Percentiles rank a stretch among this genome's conserved stretches.
phyloP scores from a whole-genome alignment of 2,888 invertebrate species.

The Dolomedes plantarius region DNA sequence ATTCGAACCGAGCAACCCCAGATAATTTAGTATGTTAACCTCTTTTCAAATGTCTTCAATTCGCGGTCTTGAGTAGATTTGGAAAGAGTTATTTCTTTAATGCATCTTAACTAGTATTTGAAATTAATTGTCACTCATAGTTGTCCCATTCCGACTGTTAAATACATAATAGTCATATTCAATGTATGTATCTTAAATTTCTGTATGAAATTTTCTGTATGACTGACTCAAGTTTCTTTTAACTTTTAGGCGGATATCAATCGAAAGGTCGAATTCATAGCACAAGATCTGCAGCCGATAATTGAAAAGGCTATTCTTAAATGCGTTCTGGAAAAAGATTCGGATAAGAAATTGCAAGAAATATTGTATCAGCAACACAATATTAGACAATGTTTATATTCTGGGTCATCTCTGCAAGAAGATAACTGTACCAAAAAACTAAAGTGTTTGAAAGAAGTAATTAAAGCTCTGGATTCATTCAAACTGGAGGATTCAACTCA shows the following conservation, averaged over 20 bases:
- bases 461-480: background rate
- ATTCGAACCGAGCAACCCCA: no score
- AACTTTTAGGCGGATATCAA: constrained; percentile 82
- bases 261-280: constrained; percentile 84
- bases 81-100: no score
- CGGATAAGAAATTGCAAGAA: background rate
- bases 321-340: background rate
- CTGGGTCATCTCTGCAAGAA: background rate
- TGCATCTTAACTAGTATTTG: no score
- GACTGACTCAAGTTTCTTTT: no score
- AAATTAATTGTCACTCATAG: no score
- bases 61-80: no score
- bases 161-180: no score
- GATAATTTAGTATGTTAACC: no score
- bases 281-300: constrained; percentile 80
- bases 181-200: no score
- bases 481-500: background rate
- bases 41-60: no score
- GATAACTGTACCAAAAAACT: background rate
- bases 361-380: background rate
- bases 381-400: background rate
- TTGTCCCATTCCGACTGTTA: no score
- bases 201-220: no score
- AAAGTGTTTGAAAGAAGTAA: background rate
- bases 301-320: constrained; percentile 78